These are phyloP conservation scores for Balaenoptera acutorostrata DNA, from an alignment of 2,113 vertebrate genomes.

Conservation along the genomic window DNA sequence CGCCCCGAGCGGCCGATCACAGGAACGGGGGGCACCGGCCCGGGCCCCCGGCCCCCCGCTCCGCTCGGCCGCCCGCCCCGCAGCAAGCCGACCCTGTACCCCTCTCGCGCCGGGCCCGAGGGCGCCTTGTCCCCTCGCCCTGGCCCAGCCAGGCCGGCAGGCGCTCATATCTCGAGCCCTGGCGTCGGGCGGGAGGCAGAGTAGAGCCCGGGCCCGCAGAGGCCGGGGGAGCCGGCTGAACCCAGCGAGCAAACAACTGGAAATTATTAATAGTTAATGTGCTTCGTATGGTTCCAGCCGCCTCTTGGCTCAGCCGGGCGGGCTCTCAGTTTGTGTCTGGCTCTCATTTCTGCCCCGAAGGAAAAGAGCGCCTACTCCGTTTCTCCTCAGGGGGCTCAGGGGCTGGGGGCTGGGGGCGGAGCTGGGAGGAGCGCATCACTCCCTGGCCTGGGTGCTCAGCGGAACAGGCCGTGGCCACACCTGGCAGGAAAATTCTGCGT, in stretches of 20 bases:
- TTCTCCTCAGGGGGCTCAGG: background rate
- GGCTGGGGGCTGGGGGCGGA: too few species aligned
- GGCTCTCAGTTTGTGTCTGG: background rate
- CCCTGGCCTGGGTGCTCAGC: background rate
- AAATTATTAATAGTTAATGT: conserved; percentile 75
- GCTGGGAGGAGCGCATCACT: background rate
- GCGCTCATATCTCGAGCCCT: background rate
- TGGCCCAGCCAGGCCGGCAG: background rate
- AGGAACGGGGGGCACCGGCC: background rate
- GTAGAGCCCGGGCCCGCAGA: conserved; percentile 3
- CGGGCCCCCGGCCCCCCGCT: background rate
- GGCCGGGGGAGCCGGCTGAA: conserved; percentile 23
- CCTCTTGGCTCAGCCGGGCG: conserved; percentile 42
- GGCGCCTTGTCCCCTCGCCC: background rate
- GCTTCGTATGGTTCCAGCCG: conserved; percentile 51
- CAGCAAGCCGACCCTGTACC: background rate
- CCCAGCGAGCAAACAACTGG: conserved; percentile 62
- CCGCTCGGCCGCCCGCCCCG: background rate
- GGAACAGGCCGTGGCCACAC: background rate
- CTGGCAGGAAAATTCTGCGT: background rate
- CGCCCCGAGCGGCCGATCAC: conserved; percentile 80
- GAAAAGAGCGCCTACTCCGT: background rate
- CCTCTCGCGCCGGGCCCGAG: background rate
- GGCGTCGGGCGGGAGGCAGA: background rate
- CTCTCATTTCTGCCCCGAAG: conserved; percentile 28